Percentiles rank a stretch among this genome's conserved stretches.
Evolutionary conservation across 2,888 invertebrate species (phyloP).

Genomic region (Metacarcinus magister): DNA sequence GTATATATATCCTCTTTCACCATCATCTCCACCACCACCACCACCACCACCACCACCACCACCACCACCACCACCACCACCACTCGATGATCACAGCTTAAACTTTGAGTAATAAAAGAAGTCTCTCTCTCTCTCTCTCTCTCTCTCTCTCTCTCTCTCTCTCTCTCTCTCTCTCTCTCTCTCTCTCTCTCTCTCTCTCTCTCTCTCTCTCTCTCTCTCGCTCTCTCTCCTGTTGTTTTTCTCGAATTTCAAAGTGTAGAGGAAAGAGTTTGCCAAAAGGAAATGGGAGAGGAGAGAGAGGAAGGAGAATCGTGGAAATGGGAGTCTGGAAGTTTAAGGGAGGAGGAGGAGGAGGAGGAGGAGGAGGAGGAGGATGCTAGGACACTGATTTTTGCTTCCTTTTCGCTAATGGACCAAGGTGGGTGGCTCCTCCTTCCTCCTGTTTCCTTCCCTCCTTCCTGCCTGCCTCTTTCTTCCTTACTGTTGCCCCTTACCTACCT

Average conservation of each 20-base stretch:
- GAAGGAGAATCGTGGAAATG: not conserved
- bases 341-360: not conserved
- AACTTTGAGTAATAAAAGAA: no score
- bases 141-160: not conserved
- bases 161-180: conserved; percentile 26
- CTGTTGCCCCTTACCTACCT: no score
- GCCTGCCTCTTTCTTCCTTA: not conserved
- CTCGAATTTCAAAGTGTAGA: not conserved
- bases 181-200: conserved; percentile 26
- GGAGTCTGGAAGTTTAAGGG: not conserved
- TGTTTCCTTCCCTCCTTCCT: not conserved
- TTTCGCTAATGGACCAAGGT: not conserved
- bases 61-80: no score
- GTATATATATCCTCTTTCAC: no score
- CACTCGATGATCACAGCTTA: no score
- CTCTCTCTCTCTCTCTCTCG: conserved; percentile 14
- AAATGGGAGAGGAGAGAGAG: not conserved
- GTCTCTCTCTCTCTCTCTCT: no score
- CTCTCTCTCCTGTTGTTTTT: not conserved
- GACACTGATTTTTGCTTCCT: not conserved
- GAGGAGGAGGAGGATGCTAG: not conserved
- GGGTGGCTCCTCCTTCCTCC: not conserved
- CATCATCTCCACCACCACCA: no score
- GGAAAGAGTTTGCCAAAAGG: no score
- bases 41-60: no score